Evolutionary conservation across 2,797 vertebrate species (phyloP).

Genomic region (Phoebastria nigripes): DNA sequence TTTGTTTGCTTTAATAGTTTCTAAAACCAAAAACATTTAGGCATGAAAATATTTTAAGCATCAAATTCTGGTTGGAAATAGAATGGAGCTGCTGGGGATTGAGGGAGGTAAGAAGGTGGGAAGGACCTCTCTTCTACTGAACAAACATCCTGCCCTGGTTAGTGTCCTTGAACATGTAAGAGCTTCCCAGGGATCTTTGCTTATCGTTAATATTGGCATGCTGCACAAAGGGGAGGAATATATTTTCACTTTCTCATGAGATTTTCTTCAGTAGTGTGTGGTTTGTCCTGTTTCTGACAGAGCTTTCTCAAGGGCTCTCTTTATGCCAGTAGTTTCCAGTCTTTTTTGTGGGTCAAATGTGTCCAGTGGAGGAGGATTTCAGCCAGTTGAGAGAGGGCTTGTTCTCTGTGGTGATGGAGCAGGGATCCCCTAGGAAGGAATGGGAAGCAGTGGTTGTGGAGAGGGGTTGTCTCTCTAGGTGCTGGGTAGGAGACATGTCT

Average conservation of each 20-base stretch:
- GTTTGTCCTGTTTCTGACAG: neutral
- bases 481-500: neutral
- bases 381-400: neutral
- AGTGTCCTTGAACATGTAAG: neutral
- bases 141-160: neutral
- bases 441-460: neutral
- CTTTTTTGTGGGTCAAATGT: neutral
- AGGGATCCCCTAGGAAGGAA: neutral
- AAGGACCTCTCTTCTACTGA: neutral
- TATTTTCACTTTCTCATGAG: neutral
- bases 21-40: neutral
- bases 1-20: neutral
- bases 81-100: neutral
- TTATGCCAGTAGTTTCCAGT: neutral
- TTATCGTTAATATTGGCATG: neutral
- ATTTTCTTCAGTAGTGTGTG: neutral
- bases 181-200: neutral
- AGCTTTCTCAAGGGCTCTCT: neutral
- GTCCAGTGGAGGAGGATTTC: neutral
- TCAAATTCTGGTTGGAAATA: neutral
- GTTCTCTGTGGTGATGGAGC: neutral
- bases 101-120: neutral
- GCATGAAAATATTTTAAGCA: neutral
- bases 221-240: neutral
- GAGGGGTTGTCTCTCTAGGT: neutral